Evolutionary conservation across 2,113 vertebrate genomes (phyloP).

Genomic region (Chelonoidis abingdonii): DNA sequence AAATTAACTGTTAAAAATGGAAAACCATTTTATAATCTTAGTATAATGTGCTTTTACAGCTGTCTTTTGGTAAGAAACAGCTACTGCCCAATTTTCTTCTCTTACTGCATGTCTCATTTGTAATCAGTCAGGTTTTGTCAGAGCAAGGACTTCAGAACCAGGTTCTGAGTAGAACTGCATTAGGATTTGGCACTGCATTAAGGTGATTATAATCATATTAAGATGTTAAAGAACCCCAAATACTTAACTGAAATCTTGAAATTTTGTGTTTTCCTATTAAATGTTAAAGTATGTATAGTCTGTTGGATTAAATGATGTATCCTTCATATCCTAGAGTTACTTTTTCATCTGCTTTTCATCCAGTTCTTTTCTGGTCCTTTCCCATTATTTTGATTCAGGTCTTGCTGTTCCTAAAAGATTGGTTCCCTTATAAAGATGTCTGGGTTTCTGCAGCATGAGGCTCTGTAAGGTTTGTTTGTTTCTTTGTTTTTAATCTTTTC

Average conservation of each 20-base stretch:
- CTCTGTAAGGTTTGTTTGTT: neutral
- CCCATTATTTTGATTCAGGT: neutral
- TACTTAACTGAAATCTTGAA: neutral
- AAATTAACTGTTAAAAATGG: neutral
- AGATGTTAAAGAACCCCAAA: neutral
- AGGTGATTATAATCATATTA: neutral
- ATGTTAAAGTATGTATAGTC: neutral
- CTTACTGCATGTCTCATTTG: neutral
- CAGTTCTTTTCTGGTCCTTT: neutral
- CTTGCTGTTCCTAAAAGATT: neutral
- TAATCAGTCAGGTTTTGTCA: neutral
- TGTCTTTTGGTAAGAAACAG: neutral
- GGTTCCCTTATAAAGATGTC: neutral
- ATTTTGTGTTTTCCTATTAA: neutral
- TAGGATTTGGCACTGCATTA: neutral
- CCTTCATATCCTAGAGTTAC: neutral
- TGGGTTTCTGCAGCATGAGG: neutral
- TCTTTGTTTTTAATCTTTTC: neutral
- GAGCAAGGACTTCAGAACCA: neutral
- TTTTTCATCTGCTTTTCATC: neutral
- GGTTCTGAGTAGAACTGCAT: neutral
- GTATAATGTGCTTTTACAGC: neutral
- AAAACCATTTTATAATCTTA: neutral
- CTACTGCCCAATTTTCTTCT: neutral
- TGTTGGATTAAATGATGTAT: neutral